Conservation (phyloP, 2,113 vertebrate genomes). For the Pionites leucogaster region DNA sequence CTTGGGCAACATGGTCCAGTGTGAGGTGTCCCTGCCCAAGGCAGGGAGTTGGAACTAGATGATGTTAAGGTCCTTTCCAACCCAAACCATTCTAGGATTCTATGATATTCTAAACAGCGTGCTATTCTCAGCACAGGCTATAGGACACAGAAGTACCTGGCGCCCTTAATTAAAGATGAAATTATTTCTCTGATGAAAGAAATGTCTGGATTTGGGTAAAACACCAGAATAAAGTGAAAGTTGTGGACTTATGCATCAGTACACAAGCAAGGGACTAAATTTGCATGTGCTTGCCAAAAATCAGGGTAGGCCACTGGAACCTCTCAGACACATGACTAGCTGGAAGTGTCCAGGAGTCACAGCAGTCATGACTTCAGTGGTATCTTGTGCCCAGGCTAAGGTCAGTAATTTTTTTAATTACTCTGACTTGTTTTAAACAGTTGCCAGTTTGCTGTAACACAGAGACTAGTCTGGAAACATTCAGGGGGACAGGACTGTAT, state of each 20-base stretch:
- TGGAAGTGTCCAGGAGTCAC: background rate
- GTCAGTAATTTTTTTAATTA: background rate
- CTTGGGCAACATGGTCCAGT: background rate
- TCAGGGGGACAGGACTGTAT: background rate
- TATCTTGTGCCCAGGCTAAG: background rate
- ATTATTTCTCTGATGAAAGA: background rate
- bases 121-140: background rate
- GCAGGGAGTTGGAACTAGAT: background rate
- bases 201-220: background rate
- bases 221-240: background rate
- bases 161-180: background rate
- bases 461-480: background rate
- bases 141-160: background rate
- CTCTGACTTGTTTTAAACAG: background rate
- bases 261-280: background rate
- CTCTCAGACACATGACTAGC: background rate
- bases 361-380: background rate
- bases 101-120: background rate
- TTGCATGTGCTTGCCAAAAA: background rate
- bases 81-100: background rate
- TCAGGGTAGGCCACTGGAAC: background rate
- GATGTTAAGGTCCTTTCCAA: background rate
- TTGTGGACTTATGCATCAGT: rapidly evolving
- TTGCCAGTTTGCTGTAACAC: background rate
- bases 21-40: background rate